phyloP scores from a whole-genome alignment of 2,797 vertebrate species.

The Hydrolagus colliei region DNA sequence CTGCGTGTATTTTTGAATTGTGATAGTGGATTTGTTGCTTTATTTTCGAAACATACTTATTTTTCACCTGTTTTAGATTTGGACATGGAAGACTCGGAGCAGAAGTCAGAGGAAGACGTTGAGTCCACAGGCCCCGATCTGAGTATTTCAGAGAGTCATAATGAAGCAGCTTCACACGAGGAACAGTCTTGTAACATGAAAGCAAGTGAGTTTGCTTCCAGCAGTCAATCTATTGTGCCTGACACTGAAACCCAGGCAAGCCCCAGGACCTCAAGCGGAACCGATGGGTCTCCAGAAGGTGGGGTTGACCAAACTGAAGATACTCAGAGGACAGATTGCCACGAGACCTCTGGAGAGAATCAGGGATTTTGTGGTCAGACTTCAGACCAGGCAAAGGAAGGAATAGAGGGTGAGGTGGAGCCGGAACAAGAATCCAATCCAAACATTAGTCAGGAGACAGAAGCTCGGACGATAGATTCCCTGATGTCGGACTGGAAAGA shows the following conservation, averaged over 20 bases:
- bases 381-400: constrained; percentile 36
- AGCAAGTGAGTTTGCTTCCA: not conserved
- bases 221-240: constrained; percentile 5
- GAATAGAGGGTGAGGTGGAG: constrained; percentile 57
- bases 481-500: constrained; percentile 95
- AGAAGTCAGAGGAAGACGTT: constrained; percentile 55
- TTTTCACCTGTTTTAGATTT: constrained; percentile 46
- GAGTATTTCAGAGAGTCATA: constrained; percentile 35
- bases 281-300: constrained; percentile 37
- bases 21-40: not conserved
- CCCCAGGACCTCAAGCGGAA: not conserved
- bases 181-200: not conserved
- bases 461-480: constrained; percentile 74
- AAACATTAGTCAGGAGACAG: constrained; percentile 53
- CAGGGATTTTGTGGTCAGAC: constrained; percentile 37
- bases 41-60: not conserved
- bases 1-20: too few species aligned
- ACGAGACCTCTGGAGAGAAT: constrained; percentile 41
- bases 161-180: not conserved
- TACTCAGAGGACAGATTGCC: constrained; percentile 42
- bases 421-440: constrained; percentile 52
- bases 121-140: constrained; percentile 46
- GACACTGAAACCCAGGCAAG: not conserved
- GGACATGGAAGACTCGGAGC: constrained; percentile 57
- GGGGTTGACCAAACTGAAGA: constrained; percentile 39